A percentile compares a stretch with the other conserved stretches of the same genome.
These are phyloP conservation scores for Chelmon rostratus DNA, from an alignment of 2,797 vertebrate species.

Conservation along the genomic window DNA sequence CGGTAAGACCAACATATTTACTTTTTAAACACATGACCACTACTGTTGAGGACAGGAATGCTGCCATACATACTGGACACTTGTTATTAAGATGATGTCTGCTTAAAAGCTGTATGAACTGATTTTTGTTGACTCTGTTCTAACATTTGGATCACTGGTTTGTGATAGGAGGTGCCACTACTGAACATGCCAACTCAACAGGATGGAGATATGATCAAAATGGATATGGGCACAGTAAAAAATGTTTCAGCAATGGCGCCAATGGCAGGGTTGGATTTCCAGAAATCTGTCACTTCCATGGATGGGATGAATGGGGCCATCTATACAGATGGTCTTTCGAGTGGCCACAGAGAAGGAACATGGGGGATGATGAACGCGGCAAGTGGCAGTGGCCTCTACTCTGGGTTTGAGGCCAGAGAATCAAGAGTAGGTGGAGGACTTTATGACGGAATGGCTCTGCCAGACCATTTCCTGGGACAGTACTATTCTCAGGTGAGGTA, in stretches of 20 bases:
- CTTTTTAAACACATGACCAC: background rate
- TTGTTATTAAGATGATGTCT: background rate
- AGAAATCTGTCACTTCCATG: constrained; percentile 19
- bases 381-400: background rate
- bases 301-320: background rate
- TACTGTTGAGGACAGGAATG: background rate
- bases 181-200: constrained; percentile 22
- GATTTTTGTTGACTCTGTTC: background rate
- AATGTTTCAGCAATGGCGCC: background rate
- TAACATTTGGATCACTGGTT: constrained; percentile 16
- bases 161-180: constrained; percentile 68
- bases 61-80: background rate
- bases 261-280: background rate
- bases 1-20: constrained; percentile 76
- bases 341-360: background rate
- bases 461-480: constrained; percentile 62
- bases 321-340: background rate
- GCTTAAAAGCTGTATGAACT: background rate
- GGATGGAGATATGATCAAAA: background rate
- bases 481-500: constrained; percentile 82
- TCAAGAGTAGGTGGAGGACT: constrained; percentile 16
- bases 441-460: constrained; percentile 72
- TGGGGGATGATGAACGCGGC: constrained; percentile 5
- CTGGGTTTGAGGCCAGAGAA: constrained; percentile 49
- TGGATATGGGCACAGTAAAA: background rate